Conservation (phyloP, 2,888 invertebrate genomes). For the Chymomyza caudatula region DNA sequence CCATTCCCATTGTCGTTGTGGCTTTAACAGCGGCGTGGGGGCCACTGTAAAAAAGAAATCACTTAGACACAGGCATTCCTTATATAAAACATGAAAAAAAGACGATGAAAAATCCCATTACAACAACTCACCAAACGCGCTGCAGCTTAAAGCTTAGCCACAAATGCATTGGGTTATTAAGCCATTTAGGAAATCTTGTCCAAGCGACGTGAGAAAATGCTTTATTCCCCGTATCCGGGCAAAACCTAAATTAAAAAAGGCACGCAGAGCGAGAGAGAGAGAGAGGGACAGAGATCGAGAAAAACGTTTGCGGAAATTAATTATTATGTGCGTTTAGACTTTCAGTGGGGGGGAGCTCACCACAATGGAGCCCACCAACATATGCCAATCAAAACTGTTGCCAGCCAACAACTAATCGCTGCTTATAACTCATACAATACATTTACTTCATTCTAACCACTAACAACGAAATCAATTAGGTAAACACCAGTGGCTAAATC, state of each 20-base stretch:
- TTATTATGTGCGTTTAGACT: slow-evolving; percentile 39
- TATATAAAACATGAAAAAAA: background rate
- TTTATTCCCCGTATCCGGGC: slow-evolving; percentile 12
- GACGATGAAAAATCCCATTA: slow-evolving; percentile 30
- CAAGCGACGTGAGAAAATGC: slow-evolving; percentile 68
- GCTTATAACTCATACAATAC: slow-evolving; percentile 25
- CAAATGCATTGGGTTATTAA: slow-evolving; percentile 67
- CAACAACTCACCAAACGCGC: slow-evolving; percentile 15
- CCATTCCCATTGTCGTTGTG: background rate
- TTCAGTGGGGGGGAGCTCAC: background rate
- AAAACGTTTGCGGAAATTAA: slow-evolving; percentile 59
- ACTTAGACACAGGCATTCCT: background rate
- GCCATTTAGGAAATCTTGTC: slow-evolving; percentile 44
- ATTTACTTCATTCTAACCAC: slow-evolving; percentile 27
- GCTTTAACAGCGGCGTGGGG: background rate
- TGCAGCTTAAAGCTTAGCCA: slow-evolving; percentile 60
- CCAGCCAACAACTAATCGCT: background rate
- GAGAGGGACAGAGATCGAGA: slow-evolving; percentile 24
- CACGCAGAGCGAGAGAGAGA: background rate
- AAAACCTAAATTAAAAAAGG: slow-evolving; percentile 9
- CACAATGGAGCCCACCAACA: background rate
- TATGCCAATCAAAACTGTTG: slow-evolving; percentile 3
- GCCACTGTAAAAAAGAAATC: background rate
- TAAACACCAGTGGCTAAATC: slow-evolving; percentile 48
- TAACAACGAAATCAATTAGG: slow-evolving; percentile 69